phyloP scores from a whole-genome alignment of 2,888 invertebrate species.

The Drosophila colorata region DNA sequence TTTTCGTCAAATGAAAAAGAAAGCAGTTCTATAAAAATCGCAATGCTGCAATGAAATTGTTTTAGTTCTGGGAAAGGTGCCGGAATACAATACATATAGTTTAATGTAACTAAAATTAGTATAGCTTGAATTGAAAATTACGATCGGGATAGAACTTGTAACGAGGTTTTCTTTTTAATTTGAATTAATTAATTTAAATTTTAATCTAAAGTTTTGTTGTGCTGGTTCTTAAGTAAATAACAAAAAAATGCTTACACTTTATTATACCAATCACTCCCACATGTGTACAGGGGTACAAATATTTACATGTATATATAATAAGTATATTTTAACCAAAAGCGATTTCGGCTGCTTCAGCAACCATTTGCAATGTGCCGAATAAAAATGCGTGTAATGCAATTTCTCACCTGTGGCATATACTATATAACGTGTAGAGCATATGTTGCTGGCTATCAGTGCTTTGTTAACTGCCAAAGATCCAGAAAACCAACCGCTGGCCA shows the following conservation, averaged over 20 bases:
- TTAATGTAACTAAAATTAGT: too few species aligned
- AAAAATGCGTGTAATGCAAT: slow-evolving; percentile 26
- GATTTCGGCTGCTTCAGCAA: slow-evolving; percentile 17
- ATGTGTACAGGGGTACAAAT: not conserved
- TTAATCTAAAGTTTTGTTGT: too few species aligned
- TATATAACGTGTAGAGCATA: slow-evolving; percentile 18
- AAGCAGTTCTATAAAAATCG: not conserved
- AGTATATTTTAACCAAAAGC: not conserved
- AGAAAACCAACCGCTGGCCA: slow-evolving; percentile 27
- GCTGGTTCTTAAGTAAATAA: too few species aligned
- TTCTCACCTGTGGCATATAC: not conserved
- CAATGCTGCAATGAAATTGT: too few species aligned
- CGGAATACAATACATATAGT: not conserved
- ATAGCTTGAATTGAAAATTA: too few species aligned
- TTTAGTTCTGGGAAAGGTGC: too few species aligned
- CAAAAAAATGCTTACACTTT: slow-evolving; percentile 19
- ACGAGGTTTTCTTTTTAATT: too few species aligned
- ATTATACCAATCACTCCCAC: slow-evolving; percentile 16
- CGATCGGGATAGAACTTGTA: too few species aligned
- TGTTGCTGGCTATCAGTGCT: slow-evolving; percentile 10
- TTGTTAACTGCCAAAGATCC: not conserved
- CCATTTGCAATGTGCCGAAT: not conserved
- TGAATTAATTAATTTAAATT: too few species aligned
- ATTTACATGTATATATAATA: not conserved
- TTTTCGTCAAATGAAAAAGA: not conserved